Base-by-base conservation (phyloP, 1,140 invertebrate species). In the Amyelois transitella region DNA sequence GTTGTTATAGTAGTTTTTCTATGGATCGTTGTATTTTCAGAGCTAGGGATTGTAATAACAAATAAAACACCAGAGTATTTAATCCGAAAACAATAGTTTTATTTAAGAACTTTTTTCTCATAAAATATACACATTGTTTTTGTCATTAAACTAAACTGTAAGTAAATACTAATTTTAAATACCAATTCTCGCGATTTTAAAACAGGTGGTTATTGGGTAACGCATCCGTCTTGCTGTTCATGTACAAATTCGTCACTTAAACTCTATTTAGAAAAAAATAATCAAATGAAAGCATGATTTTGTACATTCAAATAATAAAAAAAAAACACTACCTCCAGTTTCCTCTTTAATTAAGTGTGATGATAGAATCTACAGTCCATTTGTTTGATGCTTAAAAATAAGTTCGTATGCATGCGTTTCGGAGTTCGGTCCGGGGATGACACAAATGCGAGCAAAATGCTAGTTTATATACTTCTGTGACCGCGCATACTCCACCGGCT, bases 81-180 rank as follows among this genome's bases (percentile, higher is more conserved):
- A 87, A 87, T 87, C 84, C 84, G 84, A 87, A 87, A 87, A 87
- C 84, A 87, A 87, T 87, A 85, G 84, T 87, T 87, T 85, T 87
- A 87, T 87, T 87, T 85, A 87, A 87, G 84, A 87, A 85, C 79
- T 84, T 84, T 57, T 86, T 86, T 83, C 81, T 87, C 84, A 86
- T 87, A 87, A 87, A 87, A 87, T 87, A 87, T 87, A 87, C 84
- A 87, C 82, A 86, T 87, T 87, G 84, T 87, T 88, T 85, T 88
- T 88, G 82, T 86, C 82, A 83, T 83, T 85, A 86, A 86, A 88
- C 84, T 88, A 88, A 87, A 87, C 74, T 82, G 85, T 86, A 88
- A 88, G 85, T 88, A 88, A 88, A 86, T 88, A 86, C 82, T 86
- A 85, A 88, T 81, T 86, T 85, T 85, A 86, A 88, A 86, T 88